Conservation (phyloP, 2,113 vertebrate species). For the Chrysochloris asiatica region DNA sequence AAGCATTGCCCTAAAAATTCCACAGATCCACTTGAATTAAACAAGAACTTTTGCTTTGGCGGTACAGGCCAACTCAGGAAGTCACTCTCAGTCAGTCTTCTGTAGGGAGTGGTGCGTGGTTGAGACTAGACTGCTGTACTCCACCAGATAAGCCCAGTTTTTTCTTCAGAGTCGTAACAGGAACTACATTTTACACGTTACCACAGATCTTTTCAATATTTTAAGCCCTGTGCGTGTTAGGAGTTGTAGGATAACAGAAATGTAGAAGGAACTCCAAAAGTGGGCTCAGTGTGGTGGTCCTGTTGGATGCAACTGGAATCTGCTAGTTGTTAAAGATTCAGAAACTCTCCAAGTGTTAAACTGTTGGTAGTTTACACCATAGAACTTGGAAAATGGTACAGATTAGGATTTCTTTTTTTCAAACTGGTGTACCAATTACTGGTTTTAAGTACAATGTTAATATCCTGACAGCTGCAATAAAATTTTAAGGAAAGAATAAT, state of each 20-base stretch:
- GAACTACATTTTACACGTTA: slow-evolving; percentile 1
- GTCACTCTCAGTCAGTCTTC: slow-evolving; percentile 48
- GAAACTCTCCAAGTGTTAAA: neutral
- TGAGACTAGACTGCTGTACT: slow-evolving; percentile 48
- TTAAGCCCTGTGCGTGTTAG: slow-evolving; percentile 40
- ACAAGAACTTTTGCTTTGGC: slow-evolving; percentile 20
- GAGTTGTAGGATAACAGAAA: slow-evolving; percentile 66
- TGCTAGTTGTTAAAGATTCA: fast-evolving
- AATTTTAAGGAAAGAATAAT: slow-evolving; percentile 32
- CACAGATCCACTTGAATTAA: neutral
- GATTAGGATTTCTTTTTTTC: neutral
- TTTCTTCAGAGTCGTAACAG: slow-evolving; percentile 44
- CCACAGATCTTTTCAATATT: slow-evolving; percentile 47
- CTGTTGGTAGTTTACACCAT: neutral
- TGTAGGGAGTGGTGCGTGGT: slow-evolving; percentile 12
- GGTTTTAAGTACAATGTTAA: neutral
- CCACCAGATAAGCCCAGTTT: neutral
- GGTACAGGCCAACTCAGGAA: slow-evolving; percentile 54
- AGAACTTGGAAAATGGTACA: neutral
- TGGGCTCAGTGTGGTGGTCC: neutral
- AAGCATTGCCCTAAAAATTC: neutral
- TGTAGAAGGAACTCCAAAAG: slow-evolving; percentile 55
- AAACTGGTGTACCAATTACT: neutral
- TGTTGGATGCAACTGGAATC: fast-evolving
- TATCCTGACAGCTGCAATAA: slow-evolving; percentile 46